phyloP scores from a whole-genome alignment of 2,113 vertebrate species.

The Xyrauchen texanus region DNA sequence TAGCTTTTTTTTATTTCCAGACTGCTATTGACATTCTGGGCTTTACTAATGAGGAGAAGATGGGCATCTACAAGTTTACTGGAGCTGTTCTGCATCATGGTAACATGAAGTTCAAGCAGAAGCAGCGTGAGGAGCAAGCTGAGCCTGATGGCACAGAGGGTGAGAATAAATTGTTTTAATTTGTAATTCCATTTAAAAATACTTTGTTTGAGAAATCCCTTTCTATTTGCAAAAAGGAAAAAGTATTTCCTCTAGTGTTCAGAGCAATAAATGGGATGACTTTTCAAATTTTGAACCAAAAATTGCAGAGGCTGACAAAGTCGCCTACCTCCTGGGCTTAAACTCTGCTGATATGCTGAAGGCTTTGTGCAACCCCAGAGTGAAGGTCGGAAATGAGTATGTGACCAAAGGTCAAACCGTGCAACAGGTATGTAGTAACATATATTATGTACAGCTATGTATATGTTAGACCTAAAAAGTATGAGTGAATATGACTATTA shows the following conservation, averaged over 20 bases:
- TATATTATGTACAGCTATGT: slow-evolving; percentile 48
- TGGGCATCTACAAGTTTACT: slow-evolving; percentile 10
- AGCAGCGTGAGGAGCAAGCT: slow-evolving; percentile 79
- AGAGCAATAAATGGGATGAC: not conserved
- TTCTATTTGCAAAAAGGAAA: not conserved
- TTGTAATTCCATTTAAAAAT: too few species aligned
- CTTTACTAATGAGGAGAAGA: too few species aligned
- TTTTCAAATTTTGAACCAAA: not conserved
- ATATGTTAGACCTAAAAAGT: too few species aligned
- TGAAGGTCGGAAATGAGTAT: too few species aligned
- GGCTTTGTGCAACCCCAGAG: too few species aligned
- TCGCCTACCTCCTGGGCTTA: slow-evolving; percentile 60
- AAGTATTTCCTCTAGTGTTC: not conserved
- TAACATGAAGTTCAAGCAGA: slow-evolving; percentile 82
- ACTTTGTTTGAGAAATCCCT: slow-evolving; percentile 52
- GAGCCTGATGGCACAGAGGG: slow-evolving; percentile 78
- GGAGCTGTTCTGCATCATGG: slow-evolving; percentile 76
- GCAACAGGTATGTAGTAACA: too few species aligned
- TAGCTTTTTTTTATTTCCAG: too few species aligned
- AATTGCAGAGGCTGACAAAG: slow-evolving; percentile 59
- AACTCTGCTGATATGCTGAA: slow-evolving; percentile 46
- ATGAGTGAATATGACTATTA: not conserved
- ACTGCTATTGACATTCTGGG: too few species aligned
- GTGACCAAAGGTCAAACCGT: too few species aligned
- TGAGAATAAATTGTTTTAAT: not conserved